Conservation (phyloP, 1,140 invertebrate genomes). For the Dinothrombium tinctorium region DNA sequence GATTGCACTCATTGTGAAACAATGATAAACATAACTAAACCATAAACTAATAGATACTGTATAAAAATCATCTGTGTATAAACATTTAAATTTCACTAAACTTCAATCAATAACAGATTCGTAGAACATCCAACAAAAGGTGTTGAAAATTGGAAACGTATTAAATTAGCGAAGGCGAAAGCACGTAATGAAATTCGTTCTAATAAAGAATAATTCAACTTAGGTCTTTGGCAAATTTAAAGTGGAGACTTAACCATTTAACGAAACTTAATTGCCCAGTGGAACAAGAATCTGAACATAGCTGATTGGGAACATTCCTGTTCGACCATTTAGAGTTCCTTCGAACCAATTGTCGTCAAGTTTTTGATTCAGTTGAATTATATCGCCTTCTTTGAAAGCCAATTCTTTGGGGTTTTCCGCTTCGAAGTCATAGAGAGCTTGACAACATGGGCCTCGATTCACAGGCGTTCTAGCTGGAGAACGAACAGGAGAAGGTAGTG, state of each 20-base stretch:
- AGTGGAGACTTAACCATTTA: too few relatives aligned
- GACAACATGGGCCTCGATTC: conserved; percentile 44
- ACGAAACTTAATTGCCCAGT: not conserved
- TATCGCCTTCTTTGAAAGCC: conserved; percentile 80
- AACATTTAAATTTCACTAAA: not conserved
- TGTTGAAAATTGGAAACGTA: too few relatives aligned
- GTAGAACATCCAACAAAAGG: too few relatives aligned
- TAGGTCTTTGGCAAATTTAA: too few relatives aligned
- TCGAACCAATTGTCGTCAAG: conserved; percentile 96
- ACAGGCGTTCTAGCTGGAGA: conserved; percentile 42
- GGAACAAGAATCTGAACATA: conserved; percentile 74
- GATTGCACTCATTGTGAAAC: too few relatives aligned
- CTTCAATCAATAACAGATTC: not conserved
- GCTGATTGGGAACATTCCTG: conserved; percentile 73
- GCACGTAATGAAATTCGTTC: not conserved
- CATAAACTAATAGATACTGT: too few relatives aligned
- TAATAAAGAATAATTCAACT: not conserved
- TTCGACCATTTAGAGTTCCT: conserved; percentile 63
- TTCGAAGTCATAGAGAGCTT: conserved; percentile 91
- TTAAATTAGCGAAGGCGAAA: not conserved
- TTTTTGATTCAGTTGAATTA: conserved; percentile 63
- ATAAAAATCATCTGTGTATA: too few relatives aligned
- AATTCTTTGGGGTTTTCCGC: conserved; percentile 89
- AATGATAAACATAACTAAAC: too few relatives aligned
- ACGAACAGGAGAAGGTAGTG: conserved; percentile 69